These are phyloP conservation scores for Tetragonisca angustula DNA, from an alignment of 2,888 invertebrate species.

Conservation along the genomic window DNA sequence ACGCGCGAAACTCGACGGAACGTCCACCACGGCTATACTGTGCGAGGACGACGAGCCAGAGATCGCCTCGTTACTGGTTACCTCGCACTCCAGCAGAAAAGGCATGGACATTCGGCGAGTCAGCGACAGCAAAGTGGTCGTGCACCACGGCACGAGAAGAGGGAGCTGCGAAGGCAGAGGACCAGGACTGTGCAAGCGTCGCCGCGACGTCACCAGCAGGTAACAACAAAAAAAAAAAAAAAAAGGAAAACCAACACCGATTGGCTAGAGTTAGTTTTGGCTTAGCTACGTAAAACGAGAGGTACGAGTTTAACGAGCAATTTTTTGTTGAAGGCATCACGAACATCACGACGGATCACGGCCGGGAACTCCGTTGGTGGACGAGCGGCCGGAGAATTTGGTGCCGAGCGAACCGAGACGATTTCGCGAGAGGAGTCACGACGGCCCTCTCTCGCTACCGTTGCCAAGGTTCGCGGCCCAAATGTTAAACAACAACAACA, in stretches of 20 bases:
- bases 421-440: constrained; percentile 87
- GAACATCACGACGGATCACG: constrained; percentile 88
- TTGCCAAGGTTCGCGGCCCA: constrained; percentile 94
- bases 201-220: constrained; percentile 81
- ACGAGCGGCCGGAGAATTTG: constrained; percentile 91
- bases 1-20: constrained; percentile 87
- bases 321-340: constrained; percentile 82
- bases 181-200: constrained; percentile 81
- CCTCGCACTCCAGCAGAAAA: constrained; percentile 81
- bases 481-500: constrained; percentile 83
- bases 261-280: too few relatives aligned
- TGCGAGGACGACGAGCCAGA: constrained; percentile 82
- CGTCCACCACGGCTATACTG: constrained; percentile 73
- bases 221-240: constrained; percentile 20
- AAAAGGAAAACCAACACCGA: too few relatives aligned
- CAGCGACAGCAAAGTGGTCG: constrained; percentile 80
- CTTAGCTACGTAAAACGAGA: too few relatives aligned
- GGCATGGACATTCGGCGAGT: constrained; percentile 82
- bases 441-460: constrained; percentile 92
- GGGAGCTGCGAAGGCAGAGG: constrained; percentile 81
- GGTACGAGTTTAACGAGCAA: not conserved
- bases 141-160: constrained; percentile 78
- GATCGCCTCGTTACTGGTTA: constrained; percentile 81
- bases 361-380: constrained; percentile 93
- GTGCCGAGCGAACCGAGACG: constrained; percentile 91